Conservation (phyloP, 2,113 vertebrate species). For the Antigone vipio region DNA sequence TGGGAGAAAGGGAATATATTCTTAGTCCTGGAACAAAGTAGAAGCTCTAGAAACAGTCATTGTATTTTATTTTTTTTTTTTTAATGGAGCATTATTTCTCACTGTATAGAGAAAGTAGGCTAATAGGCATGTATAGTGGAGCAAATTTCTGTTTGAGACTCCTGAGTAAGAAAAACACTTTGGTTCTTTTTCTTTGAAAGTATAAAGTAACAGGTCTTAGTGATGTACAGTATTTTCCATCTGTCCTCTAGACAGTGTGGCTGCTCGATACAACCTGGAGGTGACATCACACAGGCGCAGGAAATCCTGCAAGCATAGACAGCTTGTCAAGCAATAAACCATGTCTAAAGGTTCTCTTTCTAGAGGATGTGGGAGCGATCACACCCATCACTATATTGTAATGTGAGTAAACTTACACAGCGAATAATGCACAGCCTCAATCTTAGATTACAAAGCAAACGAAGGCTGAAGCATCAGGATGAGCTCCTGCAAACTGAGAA, state of each 20-base stretch:
- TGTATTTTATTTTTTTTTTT: neutral
- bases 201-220: neutral
- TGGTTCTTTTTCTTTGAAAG: neutral
- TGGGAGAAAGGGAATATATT: neutral
- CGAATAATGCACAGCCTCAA: neutral
- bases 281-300: neutral
- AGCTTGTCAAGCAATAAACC: neutral
- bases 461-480: neutral
- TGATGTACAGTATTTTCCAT: neutral
- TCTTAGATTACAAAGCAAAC: neutral
- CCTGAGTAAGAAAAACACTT: neutral
- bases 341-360: neutral
- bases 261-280: neutral
- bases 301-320: neutral
- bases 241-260: neutral
- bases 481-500: neutral
- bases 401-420: neutral
- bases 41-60: neutral
- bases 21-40: neutral
- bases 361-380: neutral
- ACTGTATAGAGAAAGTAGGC: neutral
- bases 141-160: neutral
- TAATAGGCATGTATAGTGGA: neutral
- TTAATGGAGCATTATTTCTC: neutral
- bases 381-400: accelerated